Percentiles rank a stretch among this genome's conserved stretches.
These are phyloP conservation scores for Tetanocera ferruginea DNA, from an alignment of 2,888 invertebrate genomes.

Conservation along the genomic window DNA sequence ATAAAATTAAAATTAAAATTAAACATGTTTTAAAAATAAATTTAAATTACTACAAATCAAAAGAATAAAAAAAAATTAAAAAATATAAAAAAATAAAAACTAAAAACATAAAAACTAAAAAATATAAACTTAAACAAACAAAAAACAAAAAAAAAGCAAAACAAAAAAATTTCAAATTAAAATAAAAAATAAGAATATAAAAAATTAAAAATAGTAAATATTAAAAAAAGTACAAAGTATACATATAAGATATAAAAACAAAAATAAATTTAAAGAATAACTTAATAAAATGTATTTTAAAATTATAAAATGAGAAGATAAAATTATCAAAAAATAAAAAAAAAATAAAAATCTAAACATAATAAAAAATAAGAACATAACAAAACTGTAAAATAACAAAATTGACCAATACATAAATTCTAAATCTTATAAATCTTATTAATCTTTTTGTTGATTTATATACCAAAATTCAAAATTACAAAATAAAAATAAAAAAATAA, in stretches of 20 bases:
- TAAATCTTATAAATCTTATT: no score
- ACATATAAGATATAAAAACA: not conserved
- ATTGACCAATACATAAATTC: no score
- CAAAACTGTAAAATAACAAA: no score
- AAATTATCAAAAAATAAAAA: not conserved
- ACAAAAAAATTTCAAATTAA: not conserved
- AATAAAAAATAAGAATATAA: not conserved
- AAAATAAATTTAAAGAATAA: not conserved
- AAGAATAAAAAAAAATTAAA: not conserved
- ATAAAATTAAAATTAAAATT: no score
- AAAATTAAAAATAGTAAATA: not conserved
- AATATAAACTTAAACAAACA: constrained; percentile 7
- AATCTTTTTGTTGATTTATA: no score
- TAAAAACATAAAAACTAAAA: not conserved
- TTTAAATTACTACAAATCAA: no score
- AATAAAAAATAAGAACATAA: no score
- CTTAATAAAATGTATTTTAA: not conserved
- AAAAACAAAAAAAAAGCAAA: not conserved
- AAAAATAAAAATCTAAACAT: no score
- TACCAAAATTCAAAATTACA: no score
- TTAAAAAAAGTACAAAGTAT: not conserved
- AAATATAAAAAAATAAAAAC: not conserved
- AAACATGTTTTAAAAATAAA: no score
- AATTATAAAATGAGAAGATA: not conserved
- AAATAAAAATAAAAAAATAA: no score